These are phyloP conservation scores for Drosophila elegans DNA, from an alignment of 1,140 invertebrate genomes.

Conservation along the genomic window DNA sequence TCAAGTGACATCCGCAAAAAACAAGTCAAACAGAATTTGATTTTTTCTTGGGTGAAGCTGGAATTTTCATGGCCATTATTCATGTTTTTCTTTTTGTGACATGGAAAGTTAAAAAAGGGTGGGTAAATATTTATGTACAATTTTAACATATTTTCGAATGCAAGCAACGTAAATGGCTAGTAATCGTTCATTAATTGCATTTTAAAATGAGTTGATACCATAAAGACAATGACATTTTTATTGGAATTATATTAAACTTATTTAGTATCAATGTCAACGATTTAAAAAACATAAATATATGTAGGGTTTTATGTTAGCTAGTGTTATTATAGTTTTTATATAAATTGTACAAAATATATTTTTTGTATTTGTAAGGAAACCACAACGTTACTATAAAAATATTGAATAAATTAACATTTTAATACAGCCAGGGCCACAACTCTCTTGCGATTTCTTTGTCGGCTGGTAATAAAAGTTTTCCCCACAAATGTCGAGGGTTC, in stretches of 20 bases:
- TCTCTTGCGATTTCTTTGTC: constrained; percentile 2
- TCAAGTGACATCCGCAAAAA: constrained; percentile 15
- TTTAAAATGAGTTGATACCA: no score
- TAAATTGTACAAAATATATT: background rate
- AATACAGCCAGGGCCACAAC: background rate
- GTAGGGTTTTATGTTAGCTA: background rate
- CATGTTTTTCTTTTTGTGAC: background rate
- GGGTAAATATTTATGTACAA: no score
- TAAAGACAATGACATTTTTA: no score
- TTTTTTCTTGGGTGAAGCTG: constrained; percentile 1
- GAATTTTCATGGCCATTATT: background rate
- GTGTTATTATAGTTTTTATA: no score
- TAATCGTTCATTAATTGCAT: no score
- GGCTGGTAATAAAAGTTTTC: background rate
- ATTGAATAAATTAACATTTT: background rate
- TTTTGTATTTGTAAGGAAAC: background rate
- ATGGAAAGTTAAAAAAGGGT: no score
- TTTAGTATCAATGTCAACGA: background rate
- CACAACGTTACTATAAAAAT: background rate
- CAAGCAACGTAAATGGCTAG: no score
- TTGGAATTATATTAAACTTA: no score
- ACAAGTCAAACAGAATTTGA: background rate
- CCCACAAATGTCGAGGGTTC: constrained; percentile 14
- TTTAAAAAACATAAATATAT: no score
- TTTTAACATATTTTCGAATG: no score